phyloP scores from a whole-genome alignment of 2,888 invertebrate genomes.

The Coenonympha glycerion region DNA sequence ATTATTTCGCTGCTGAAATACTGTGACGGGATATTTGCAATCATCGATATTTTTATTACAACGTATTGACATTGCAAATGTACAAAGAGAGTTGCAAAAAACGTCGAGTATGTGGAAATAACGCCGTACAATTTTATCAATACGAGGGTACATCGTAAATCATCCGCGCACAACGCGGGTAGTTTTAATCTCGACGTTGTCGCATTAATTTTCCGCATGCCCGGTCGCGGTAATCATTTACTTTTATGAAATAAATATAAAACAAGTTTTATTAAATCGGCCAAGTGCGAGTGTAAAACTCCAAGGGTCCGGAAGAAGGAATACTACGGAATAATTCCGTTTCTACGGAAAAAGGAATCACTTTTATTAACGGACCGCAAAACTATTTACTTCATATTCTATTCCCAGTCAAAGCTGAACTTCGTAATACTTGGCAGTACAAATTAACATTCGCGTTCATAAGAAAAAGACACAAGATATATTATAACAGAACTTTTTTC shows the following conservation, averaged over 20 bases:
- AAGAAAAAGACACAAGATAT: too few species aligned
- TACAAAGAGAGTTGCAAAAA: slow-evolving; percentile 15
- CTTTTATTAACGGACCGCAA: too few species aligned
- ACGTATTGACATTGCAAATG: background rate
- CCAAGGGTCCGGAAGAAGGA: too few species aligned
- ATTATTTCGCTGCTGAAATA: background rate
- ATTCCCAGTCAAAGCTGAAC: too few species aligned
- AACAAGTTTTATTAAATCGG: too few species aligned
- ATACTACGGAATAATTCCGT: too few species aligned
- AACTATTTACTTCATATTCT: too few species aligned
- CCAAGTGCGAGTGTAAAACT: too few species aligned
- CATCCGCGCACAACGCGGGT: slow-evolving; percentile 26
- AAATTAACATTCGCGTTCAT: too few species aligned
- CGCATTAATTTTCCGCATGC: slow-evolving; percentile 57
- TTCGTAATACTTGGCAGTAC: too few species aligned
- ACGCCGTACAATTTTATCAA: slow-evolving; percentile 25
- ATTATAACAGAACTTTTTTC: too few species aligned
- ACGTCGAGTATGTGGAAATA: slow-evolving; percentile 17
- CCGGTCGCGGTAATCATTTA: slow-evolving; percentile 52
- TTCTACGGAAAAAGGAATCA: too few species aligned
- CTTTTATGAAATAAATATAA: slow-evolving; percentile 32
- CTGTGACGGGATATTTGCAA: slow-evolving; percentile 1
- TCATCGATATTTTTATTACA: slow-evolving; percentile 5
- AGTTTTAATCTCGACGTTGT: slow-evolving; percentile 34
- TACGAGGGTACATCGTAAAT: slow-evolving; percentile 26